Evolutionary conservation across 2,888 invertebrate genomes (phyloP).

Genomic region (Lamproptera curius): DNA sequence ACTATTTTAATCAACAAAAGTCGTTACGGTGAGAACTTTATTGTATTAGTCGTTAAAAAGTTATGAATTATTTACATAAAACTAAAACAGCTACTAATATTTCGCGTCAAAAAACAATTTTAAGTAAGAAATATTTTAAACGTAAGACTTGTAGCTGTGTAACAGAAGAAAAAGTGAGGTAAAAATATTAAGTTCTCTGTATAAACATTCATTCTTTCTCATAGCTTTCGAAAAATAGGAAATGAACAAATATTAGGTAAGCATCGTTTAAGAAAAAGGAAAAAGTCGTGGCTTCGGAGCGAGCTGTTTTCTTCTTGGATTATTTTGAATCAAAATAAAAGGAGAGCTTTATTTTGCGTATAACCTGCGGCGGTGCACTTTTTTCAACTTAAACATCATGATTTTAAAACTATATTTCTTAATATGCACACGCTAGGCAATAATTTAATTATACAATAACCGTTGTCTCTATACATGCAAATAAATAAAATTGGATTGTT

Average conservation of each 20-base stretch:
- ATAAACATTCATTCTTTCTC: not conserved
- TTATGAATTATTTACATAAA: no score
- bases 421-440: not conserved
- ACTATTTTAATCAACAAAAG: no score
- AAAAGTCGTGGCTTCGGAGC: slow-evolving; percentile 1
- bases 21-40: no score
- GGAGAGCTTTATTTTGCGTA: slow-evolving; percentile 24
- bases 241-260: slow-evolving; percentile 11
- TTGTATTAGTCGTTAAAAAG: no score
- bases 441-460: not conserved
- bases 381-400: slow-evolving; percentile 12
- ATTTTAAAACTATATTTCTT: not conserved
- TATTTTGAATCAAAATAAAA: slow-evolving; percentile 27
- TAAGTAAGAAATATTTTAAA: no score
- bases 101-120: no score
- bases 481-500: no score
- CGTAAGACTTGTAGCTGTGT: no score
- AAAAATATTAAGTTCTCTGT: not conserved
- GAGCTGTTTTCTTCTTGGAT: slow-evolving; percentile 22
- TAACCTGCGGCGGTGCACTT: slow-evolving; percentile 29
- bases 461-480: no score
- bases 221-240: slow-evolving; percentile 6
- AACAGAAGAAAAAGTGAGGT: not conserved
- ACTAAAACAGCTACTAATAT: no score
- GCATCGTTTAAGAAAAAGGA: slow-evolving; percentile 8